A percentile compares a stretch with the other conserved stretches of the same genome.
Evolutionary conservation across 2,113 vertebrate species (phyloP).

Genomic region (Siphamia tubifer): DNA sequence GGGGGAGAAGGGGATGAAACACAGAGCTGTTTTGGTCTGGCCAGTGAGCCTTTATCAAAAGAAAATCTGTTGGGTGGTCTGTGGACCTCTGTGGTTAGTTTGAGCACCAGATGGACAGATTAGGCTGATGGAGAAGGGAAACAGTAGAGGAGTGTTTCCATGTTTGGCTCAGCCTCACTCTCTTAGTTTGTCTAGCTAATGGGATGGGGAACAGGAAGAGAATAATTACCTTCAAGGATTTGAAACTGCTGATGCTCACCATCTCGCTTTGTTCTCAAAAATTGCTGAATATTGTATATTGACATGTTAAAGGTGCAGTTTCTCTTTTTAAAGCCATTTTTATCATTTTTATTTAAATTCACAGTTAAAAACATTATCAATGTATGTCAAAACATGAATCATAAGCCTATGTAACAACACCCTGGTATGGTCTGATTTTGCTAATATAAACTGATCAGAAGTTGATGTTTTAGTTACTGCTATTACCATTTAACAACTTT

Average conservation of each 20-base stretch:
- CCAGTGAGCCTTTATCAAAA: conserved; percentile 65
- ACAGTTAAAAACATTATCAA: neutral
- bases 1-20: conserved; percentile 37
- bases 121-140: conserved; percentile 57
- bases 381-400: neutral
- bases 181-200: conserved; percentile 73
- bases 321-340: neutral
- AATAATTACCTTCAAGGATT: conserved; percentile 45
- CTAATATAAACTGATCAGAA: too few species aligned
- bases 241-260: conserved; percentile 60
- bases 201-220: conserved; percentile 67
- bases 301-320: neutral
- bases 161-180: conserved; percentile 74
- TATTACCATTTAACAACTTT: too few species aligned
- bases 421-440: neutral
- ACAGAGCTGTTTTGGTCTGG: conserved; percentile 59
- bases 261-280: conserved; percentile 34
- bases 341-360: rapidly evolving
- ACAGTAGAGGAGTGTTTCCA: conserved; percentile 74
- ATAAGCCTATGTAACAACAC: neutral
- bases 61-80: conserved; percentile 66
- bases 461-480: too few species aligned
- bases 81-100: conserved; percentile 55
- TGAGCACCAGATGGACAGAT: conserved; percentile 77
- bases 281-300: conserved; percentile 29